These are phyloP conservation scores for Tachuris rubrigastra DNA, from an alignment of 2,113 vertebrate genomes.

Conservation along the genomic window DNA sequence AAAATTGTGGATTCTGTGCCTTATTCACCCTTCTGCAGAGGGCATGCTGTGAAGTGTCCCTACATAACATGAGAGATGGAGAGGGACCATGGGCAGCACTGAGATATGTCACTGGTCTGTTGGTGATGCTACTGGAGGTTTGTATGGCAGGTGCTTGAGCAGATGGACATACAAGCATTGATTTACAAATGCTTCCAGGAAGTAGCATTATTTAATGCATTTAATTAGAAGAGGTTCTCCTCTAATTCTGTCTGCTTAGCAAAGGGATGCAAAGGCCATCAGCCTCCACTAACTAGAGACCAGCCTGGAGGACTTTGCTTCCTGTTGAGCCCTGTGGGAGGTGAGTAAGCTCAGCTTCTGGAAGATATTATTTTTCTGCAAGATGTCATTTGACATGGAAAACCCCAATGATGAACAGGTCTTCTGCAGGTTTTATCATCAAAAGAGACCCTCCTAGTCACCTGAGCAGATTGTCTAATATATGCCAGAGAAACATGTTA, in stretches of 20 bases:
- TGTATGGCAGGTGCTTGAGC: not conserved
- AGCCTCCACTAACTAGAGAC: not conserved
- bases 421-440: not conserved
- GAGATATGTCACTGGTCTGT: fast-evolving
- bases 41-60: not conserved
- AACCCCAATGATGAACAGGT: not conserved
- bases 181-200: not conserved
- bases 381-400: not conserved
- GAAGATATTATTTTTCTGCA: not conserved
- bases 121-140: not conserved
- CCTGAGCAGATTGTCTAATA: not conserved
- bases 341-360: not conserved
- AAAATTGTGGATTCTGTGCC: not conserved
- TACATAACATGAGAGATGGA: fast-evolving
- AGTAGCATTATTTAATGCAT: not conserved
- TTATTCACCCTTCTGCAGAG: not conserved
- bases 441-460: not conserved
- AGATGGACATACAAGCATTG: not conserved
- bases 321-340: not conserved
- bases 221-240: not conserved
- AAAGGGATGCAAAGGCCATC: not conserved
- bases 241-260: not conserved
- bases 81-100: not conserved
- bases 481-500: not conserved
- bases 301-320: not conserved